Evolutionary conservation across 2,888 invertebrate species (phyloP), one percentile per base, ranked within the genome.

Genomic region (Acanthococcus lagerstroemiae): DNA sequence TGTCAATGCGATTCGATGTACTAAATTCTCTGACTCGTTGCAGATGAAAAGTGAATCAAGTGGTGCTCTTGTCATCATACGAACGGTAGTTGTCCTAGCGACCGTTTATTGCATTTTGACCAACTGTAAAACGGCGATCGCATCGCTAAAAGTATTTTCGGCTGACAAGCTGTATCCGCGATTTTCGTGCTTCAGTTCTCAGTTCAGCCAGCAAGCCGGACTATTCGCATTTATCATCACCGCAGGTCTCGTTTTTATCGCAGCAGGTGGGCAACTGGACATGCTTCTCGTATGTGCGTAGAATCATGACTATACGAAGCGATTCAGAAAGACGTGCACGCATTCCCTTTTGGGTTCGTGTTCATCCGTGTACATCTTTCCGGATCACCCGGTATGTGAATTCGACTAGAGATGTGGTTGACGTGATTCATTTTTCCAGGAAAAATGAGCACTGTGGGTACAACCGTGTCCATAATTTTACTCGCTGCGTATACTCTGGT

Each of bases 391-490:
- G n/a, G n/a, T n/a, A n/a, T n/a, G n/a, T n/a, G n/a, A n/a, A n/a
- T n/a, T 37, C 37, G 37, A 37, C 12, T 37, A 3, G n/a, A 37
- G n/a, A 37, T 30, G 15, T 15, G 6, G 37, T 30, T n/a, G n/a
- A 15, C 3, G 2, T 37, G 37, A 37, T 37, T 3, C 4, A 48
- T 26, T 37, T 66, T 57, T 55, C 69, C 78, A 87, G 91, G 90
- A 69, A 87, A 92, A 73, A 77, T 95, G 67, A 92, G 95, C 74
- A 81, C 86, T 69, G 93, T 95, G 71, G 93, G 94, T 6, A 93
- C 94, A 15, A 78, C 94, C 70, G 93, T 94, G 71, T 94, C 94
- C 12, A 94, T 94, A 76, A 94, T 95, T 79, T 94, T 94, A 79
- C 79, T 95, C 73, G 93, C 92, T 55, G 93, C 94, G 25, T 95